Conservation (phyloP, 1,140 invertebrate species). For the Spodoptera frugiperda region DNA sequence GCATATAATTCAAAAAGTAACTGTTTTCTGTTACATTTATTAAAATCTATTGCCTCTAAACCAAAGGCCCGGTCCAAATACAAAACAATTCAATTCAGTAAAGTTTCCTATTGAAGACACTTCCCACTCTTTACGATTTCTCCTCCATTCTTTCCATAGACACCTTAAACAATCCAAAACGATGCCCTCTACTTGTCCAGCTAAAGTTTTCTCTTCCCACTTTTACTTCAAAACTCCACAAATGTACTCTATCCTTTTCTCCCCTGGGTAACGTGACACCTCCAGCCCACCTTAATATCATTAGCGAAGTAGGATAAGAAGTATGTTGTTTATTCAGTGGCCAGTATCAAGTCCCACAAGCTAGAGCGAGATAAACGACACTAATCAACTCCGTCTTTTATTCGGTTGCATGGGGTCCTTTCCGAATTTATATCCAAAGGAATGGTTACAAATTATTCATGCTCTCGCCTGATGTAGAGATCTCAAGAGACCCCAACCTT, state of each 20-base stretch:
- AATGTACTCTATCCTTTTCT: background rate
- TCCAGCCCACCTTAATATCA: constrained; percentile 19
- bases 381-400: constrained; percentile 7
- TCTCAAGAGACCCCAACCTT: background rate
- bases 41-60: too few species aligned
- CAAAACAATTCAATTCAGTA: background rate
- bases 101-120: background rate
- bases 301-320: constrained; percentile 25
- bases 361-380: constrained; percentile 18
- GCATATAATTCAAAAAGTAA: too few species aligned
- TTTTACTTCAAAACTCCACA: constrained; percentile 6
- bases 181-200: background rate
- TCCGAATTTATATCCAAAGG: constrained; percentile 4
- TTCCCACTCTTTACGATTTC: background rate
- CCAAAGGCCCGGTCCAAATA: background rate
- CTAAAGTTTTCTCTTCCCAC: constrained; percentile 6
- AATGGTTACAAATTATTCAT: constrained; percentile 28
- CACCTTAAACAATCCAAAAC: constrained; percentile 5
- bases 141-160: background rate
- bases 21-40: too few species aligned
- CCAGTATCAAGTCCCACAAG: constrained; percentile 2
- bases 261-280: constrained; percentile 22
- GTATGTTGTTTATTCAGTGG: constrained; percentile 22
- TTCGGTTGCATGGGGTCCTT: constrained; percentile 6
- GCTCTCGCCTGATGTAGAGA: constrained; percentile 3